Evolutionary conservation across 1,140 invertebrate species (phyloP), one percentile per base, ranked within the genome.

Genomic region (Zaprionus vittiger): DNA sequence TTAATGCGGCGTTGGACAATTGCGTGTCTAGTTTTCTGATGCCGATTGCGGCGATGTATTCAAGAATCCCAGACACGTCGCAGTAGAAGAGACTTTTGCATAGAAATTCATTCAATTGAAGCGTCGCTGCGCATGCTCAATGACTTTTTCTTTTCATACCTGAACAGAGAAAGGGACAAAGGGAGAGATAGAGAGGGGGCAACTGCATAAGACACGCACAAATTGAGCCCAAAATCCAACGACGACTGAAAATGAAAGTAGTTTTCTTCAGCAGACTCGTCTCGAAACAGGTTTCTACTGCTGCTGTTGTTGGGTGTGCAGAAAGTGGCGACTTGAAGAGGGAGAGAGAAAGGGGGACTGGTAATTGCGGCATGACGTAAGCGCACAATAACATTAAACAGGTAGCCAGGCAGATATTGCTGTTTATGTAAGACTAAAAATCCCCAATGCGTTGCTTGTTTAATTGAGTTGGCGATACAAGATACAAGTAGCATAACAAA

Each of bases 201-300:
- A 55, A 55, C 17, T 9, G 44, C 44, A 49, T 5, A 24, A 56
- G 9, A 56, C 24, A 56, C 54, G n/a, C 54, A 56, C 54, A 26
- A 79, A 72, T 57, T 74, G 57, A 75, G 69, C 62, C 65, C 57
- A 73, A 77, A 77, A 55, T 70, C 34, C 57, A 31, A 62, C 57
- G 63, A n/a, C 37, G 37, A 71, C 67, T 79, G 81, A 89, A 87
- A 83, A 89, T 89, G 84, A 87, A 87, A 87, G 84, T 89, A 76
- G 81, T 85, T 85, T 85, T 78, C 69, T 71, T 14, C 41, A 68
- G 12, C 59, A 73, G 77, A 71, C 71, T 87, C 59, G 84, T 38
- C 38, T 71, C 41, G 47, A 14, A 87, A 87, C 84, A 73, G 84
- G 84, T 87, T 87, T 89, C 41, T 72, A 61, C 55, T 64, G 73